A percentile compares a stretch with the other conserved stretches of the same genome.
Conservation (phyloP, 2,797 vertebrate species). For the Chaetophractus vellerosus region DNA sequence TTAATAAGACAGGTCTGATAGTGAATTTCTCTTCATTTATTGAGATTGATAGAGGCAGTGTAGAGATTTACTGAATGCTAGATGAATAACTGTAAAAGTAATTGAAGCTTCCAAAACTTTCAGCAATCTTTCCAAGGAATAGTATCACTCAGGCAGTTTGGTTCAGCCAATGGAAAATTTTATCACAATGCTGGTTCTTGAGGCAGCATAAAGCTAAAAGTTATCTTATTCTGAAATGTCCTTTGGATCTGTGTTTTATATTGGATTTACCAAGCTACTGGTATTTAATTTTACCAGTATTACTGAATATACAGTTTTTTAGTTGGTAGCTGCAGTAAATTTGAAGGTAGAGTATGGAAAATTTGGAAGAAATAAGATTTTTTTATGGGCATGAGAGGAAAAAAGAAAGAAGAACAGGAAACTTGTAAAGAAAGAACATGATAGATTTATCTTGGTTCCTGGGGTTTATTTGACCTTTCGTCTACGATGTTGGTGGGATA, state of each 20-base stretch:
- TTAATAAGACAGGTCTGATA: constrained; percentile 19
- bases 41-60: neutral
- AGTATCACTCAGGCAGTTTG: neutral
- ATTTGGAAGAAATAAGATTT: neutral
- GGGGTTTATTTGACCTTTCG: neutral
- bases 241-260: neutral
- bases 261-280: neutral
- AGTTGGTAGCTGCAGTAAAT: neutral
- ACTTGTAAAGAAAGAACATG: neutral
- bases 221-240: neutral
- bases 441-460: neutral
- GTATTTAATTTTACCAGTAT: constrained; percentile 19
- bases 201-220: neutral
- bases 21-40: constrained; percentile 37
- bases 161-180: neutral
- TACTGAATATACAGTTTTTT: neutral
- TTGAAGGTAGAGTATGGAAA: neutral
- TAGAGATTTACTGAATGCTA: constrained; percentile 11
- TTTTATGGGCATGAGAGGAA: neutral
- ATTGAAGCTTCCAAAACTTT: neutral
- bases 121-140: neutral
- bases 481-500: neutral
- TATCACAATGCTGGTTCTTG: neutral
- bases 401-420: neutral
- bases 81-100: neutral